These are phyloP conservation scores for Chloropsis hardwickii DNA, from an alignment of 2,113 vertebrate species.

Conservation along the genomic window DNA sequence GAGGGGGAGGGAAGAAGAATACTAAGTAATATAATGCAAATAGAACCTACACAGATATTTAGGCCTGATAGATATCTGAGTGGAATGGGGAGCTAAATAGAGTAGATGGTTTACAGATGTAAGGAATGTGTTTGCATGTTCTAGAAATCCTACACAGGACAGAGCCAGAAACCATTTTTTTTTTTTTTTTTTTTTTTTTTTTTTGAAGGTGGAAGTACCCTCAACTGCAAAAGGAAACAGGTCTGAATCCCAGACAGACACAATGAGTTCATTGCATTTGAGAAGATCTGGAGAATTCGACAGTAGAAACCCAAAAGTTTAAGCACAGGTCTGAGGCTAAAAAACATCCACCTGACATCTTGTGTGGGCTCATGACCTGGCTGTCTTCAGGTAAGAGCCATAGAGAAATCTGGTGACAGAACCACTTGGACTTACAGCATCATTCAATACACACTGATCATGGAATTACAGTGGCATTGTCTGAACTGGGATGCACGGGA, in stretches of 20 bases:
- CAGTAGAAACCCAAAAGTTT: neutral
- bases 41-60: neutral
- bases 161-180: neutral
- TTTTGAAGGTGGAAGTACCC: neutral
- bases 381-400: neutral
- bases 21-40: neutral
- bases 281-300: neutral
- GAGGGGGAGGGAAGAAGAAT: neutral
- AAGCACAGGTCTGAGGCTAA: neutral
- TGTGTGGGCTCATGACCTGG: no score
- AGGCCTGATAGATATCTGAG: neutral
- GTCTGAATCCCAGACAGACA: neutral
- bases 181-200: neutral
- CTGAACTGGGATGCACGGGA: neutral
- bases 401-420: neutral
- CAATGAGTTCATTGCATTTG: rapidly evolving
- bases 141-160: neutral
- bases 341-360: neutral
- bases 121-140: neutral
- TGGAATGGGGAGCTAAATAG: neutral
- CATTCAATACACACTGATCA: neutral
- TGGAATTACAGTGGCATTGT: neutral
- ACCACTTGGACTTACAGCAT: neutral
- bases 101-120: neutral
- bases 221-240: neutral